Evolutionary conservation across 2,888 invertebrate species (phyloP), one percentile per base, ranked within the genome.

Genomic region (Parapristionchus giblindavisi): DNA sequence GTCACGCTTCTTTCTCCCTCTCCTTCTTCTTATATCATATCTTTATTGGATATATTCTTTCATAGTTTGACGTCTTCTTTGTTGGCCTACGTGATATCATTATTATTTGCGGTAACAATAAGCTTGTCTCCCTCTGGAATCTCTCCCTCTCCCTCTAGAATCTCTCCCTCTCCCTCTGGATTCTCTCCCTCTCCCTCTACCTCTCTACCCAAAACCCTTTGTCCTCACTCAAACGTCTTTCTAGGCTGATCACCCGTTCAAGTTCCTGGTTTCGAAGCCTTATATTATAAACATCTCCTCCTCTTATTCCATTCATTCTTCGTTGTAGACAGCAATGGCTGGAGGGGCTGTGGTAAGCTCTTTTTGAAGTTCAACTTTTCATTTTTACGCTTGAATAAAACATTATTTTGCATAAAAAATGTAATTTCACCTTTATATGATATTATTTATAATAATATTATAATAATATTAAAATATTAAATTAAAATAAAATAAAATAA

Each of bases 281-380:
- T 27, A 27, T 17, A 8, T 2, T 17, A 29, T 32, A 1, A 58
- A 2, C 32, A 3, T 1, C 17, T 27, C 32, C 17, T 24, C 36
- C 43, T 17, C 17, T 43, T 43, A 17, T 43, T 43, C 43, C 43
- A 14, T 8, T 17, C 43, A 43, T 43, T 17, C n/a, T n/a, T n/a
- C n/a, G n/a, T n/a, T n/a, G n/a, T 24, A 24, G 6, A 4, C 2
- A 21, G 36, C 17, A 51, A 68, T 68, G 68, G 68, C 68, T 11
- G 52, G 52, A 48, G 68, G 68, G 34, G 68, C 68, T 5, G 52
- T 68, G 3, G 68, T 68, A 36, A 68, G 68, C 17, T 48, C 48
- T 14, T 52, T 2, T 24, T 52, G n/a, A 48, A 54, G 54, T 24
- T 54, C 14, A 43, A 17, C 43, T 43, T 14, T 43, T 43, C 43